Percentiles rank a stretch among this genome's conserved stretches.
These are phyloP conservation scores for Tetramorium bicarinatum DNA, from an alignment of 2,888 invertebrate species.

Conservation along the genomic window DNA sequence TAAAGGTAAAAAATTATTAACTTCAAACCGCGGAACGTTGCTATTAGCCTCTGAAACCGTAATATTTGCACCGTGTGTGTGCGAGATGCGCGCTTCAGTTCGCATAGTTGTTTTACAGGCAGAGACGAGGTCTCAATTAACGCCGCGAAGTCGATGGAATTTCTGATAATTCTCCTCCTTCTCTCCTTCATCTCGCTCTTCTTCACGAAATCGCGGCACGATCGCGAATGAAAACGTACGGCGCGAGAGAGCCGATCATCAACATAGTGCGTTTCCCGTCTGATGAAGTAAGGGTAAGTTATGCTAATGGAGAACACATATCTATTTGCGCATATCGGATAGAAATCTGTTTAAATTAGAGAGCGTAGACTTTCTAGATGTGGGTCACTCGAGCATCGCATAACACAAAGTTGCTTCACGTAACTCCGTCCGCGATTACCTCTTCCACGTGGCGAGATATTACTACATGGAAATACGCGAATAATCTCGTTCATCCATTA, in stretches of 20 bases:
- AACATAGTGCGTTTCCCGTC: background rate
- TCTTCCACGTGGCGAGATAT: background rate
- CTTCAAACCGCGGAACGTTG: background rate
- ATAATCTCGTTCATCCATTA: constrained; percentile 56
- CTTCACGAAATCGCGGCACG: background rate
- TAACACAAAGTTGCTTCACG: constrained; percentile 14
- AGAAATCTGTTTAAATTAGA: constrained; percentile 21
- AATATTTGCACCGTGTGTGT: background rate
- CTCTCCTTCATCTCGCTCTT: background rate
- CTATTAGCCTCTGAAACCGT: background rate
- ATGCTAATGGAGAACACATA: constrained; percentile 26
- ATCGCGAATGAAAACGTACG: constrained; percentile 16
- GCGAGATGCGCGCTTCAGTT: background rate
- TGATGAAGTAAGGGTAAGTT: background rate
- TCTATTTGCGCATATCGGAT: background rate
- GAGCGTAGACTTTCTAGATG: constrained; percentile 21
- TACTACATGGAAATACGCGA: constrained; percentile 49
- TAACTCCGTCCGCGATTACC: constrained; percentile 32
- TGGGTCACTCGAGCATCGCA: constrained; percentile 42
- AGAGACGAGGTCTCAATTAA: constrained; percentile 37
- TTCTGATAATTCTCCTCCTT: constrained; percentile 33
- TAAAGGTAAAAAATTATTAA: constrained; percentile 7
- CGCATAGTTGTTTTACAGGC: constrained; percentile 14
- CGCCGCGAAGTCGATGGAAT: constrained; percentile 29
- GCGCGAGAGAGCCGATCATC: background rate